These are phyloP conservation scores for Corythornis vintsioides DNA, from an alignment of 2,113 vertebrate species.

Conservation along the genomic window DNA sequence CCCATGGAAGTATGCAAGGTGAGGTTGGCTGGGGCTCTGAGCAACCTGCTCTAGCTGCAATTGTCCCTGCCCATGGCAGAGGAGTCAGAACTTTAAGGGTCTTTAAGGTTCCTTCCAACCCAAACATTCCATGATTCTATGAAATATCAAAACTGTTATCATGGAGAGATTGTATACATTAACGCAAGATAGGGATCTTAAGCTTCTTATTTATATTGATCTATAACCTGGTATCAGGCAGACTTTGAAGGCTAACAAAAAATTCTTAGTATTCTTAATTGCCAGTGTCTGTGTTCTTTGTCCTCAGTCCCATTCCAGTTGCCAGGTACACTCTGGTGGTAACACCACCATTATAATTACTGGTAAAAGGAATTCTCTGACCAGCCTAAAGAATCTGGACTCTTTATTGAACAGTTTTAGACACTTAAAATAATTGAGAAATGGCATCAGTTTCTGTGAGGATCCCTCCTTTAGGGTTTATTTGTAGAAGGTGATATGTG, in stretches of 20 bases:
- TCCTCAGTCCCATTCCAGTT: background rate
- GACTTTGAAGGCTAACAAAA: too few relatives aligned
- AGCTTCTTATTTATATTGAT: too few relatives aligned
- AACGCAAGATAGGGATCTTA: too few relatives aligned
- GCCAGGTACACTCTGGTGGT: background rate
- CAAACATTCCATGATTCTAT: too few relatives aligned
- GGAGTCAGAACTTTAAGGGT: too few relatives aligned
- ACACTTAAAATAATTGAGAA: background rate
- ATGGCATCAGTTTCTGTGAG: background rate
- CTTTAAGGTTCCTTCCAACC: too few relatives aligned
- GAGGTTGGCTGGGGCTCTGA: too few relatives aligned
- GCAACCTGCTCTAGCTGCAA: too few relatives aligned
- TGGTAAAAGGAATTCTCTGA: background rate
- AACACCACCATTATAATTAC: background rate
- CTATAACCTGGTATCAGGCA: background rate
- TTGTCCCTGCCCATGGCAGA: too few relatives aligned
- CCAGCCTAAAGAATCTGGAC: background rate
- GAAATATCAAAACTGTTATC: background rate
- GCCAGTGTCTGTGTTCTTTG: background rate
- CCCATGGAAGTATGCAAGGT: too few relatives aligned
- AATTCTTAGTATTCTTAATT: background rate
- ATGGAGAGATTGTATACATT: too few relatives aligned
- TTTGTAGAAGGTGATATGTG: background rate
- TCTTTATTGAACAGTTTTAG: background rate
- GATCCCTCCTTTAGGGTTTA: background rate